phyloP scores from a whole-genome alignment of 2,113 vertebrate species.

The Triplophysa rosa region DNA sequence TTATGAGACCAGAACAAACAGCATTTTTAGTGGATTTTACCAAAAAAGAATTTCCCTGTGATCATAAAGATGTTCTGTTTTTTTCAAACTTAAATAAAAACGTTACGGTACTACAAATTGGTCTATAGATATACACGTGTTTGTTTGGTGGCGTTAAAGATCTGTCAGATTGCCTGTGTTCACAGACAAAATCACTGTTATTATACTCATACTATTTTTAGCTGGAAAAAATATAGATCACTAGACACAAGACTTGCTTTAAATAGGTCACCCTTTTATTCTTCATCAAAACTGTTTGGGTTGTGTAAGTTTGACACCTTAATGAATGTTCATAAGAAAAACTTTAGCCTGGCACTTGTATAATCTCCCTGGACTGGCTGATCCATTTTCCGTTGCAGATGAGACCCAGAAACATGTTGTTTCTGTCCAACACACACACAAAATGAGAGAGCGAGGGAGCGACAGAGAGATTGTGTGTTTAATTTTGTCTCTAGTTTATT shows the following conservation, averaged over 20 bases:
- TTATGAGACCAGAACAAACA: background rate
- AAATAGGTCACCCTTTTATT: constrained; percentile 49
- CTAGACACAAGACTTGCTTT: background rate
- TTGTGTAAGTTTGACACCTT: constrained; percentile 39
- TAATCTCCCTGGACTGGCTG: constrained; percentile 33
- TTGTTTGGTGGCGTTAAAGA: constrained; percentile 27
- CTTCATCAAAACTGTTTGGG: constrained; percentile 32
- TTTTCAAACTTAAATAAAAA: background rate
- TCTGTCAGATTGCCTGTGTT: background rate
- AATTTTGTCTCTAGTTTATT: background rate
- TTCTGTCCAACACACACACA: constrained; percentile 8
- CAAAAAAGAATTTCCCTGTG: background rate
- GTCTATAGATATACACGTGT: constrained; percentile 13
- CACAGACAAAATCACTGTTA: background rate
- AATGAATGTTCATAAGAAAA: constrained; percentile 21
- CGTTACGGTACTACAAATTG: background rate
- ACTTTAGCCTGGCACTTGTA: constrained; percentile 29
- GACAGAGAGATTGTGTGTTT: background rate
- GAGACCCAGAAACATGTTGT: constrained; percentile 21
- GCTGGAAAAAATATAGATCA: background rate
- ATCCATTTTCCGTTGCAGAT: constrained; percentile 44
- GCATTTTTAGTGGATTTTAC: background rate
- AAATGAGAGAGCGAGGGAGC: background rate
- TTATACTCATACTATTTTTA: background rate
- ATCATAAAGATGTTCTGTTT: background rate